phyloP scores from a whole-genome alignment of 2,888 invertebrate genomes.

The Ganaspis brasiliensis region DNA sequence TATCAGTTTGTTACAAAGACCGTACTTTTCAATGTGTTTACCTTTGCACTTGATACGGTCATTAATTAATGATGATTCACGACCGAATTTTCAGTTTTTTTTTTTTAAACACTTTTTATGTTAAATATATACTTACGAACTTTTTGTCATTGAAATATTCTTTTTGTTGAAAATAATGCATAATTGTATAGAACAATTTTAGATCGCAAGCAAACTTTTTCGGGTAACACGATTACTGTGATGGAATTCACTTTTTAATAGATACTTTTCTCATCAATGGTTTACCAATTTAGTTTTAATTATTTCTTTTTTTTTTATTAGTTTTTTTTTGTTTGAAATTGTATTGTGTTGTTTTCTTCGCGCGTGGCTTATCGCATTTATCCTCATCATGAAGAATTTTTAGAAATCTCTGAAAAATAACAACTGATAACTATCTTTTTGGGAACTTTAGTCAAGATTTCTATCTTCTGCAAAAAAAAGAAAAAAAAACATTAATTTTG shows the following conservation, averaged over 20 bases:
- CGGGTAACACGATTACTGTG: neutral
- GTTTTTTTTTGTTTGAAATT: neutral
- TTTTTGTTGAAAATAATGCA: slow-evolving; percentile 11
- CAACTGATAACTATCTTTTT: neutral
- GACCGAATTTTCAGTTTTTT: neutral
- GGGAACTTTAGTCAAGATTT: neutral
- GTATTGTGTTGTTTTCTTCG: slow-evolving; percentile 14
- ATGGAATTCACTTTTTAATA: neutral
- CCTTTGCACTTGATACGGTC: neutral
- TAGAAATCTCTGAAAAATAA: neutral
- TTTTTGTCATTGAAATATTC: slow-evolving; percentile 1
- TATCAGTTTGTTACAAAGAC: slow-evolving; percentile 7
- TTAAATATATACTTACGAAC: neutral
- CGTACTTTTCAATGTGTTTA: neutral
- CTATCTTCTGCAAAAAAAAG: neutral
- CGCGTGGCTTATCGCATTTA: slow-evolving; percentile 41
- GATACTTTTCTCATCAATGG: neutral
- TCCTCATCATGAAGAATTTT: slow-evolving; percentile 2
- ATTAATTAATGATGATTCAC: neutral
- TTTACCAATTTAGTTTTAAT: neutral
- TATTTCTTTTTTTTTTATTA: neutral
- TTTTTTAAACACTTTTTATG: slow-evolving; percentile 25
- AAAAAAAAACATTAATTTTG: neutral
- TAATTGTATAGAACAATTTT: slow-evolving; percentile 35
- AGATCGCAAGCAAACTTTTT: neutral